These are phyloP conservation scores for Pachymerium ferrugineum DNA, from an alignment of 2,888 invertebrate genomes.

Conservation along the genomic window DNA sequence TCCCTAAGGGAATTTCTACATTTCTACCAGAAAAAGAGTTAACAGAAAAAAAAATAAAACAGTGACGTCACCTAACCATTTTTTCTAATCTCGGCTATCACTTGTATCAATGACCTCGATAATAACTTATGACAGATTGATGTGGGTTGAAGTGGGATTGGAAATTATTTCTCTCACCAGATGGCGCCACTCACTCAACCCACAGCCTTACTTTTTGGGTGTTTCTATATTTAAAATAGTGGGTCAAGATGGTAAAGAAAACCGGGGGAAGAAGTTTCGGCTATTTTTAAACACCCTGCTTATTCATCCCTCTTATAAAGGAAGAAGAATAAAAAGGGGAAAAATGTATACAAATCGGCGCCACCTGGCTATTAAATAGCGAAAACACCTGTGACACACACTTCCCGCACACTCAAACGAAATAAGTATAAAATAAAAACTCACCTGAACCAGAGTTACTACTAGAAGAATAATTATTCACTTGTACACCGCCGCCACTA, in stretches of 20 bases:
- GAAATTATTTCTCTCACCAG: no score
- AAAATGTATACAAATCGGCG: neutral
- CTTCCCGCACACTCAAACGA: neutral
- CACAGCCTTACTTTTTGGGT: no score
- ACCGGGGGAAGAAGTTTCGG: neutral
- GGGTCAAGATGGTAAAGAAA: constrained; percentile 6
- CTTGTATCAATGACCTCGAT: no score
- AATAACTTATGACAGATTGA: no score
- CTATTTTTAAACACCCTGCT: constrained; percentile 5
- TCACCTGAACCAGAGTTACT: constrained; percentile 35
- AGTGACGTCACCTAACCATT: no score
- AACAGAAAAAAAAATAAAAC: neutral
- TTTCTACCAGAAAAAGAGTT: no score
- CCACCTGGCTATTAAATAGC: neutral
- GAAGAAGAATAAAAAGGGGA: neutral
- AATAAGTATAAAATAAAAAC: no score
- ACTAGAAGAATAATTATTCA: constrained; percentile 23
- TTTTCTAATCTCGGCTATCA: no score
- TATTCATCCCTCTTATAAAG: neutral
- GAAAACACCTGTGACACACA: neutral
- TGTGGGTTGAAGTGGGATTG: no score
- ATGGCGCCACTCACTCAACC: neutral
- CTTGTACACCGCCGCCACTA: neutral
- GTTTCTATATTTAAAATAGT: neutral
- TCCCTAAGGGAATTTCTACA: no score